phyloP scores from a whole-genome alignment of 2,888 invertebrate genomes.

The Hydropsyche betteni region DNA sequence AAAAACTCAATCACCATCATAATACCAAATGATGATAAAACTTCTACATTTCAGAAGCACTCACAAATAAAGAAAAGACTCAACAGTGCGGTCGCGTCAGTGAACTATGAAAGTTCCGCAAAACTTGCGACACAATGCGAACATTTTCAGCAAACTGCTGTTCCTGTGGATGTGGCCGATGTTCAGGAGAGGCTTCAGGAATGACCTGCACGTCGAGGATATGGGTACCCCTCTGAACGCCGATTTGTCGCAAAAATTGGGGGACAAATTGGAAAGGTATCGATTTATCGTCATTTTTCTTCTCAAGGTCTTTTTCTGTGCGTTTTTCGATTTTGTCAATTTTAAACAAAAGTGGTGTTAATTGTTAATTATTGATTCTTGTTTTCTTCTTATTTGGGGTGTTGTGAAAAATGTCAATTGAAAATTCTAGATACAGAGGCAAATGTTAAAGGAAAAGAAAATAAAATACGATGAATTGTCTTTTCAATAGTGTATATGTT shows the following conservation, averaged over 20 bases:
- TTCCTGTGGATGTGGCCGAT: conserved; percentile 65
- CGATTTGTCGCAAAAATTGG: conserved; percentile 69
- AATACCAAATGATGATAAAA: not conserved
- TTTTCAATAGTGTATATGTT: too few species aligned
- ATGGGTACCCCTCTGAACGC: conserved; percentile 72
- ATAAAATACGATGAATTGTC: too few species aligned
- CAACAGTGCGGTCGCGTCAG: not conserved
- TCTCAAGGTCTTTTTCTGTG: too few species aligned
- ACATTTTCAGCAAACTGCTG: conserved; percentile 60
- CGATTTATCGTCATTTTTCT: too few species aligned
- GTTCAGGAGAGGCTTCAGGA: conserved; percentile 65
- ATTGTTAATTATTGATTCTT: too few species aligned
- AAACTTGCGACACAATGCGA: conserved; percentile 52
- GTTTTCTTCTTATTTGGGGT: too few species aligned
- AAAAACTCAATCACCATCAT: not conserved
- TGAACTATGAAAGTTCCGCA: conserved; percentile 51
- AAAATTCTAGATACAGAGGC: too few species aligned
- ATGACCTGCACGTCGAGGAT: conserved; percentile 72
- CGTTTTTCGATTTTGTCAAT: too few species aligned
- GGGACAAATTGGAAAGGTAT: conserved; percentile 69
- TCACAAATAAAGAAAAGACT: not conserved
- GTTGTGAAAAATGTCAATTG: too few species aligned
- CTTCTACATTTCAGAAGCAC: not conserved
- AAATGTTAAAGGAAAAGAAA: too few species aligned
- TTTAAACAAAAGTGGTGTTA: too few species aligned